phyloP scores from a whole-genome alignment of 1,140 invertebrate species.

The Drosophila yakuba region DNA sequence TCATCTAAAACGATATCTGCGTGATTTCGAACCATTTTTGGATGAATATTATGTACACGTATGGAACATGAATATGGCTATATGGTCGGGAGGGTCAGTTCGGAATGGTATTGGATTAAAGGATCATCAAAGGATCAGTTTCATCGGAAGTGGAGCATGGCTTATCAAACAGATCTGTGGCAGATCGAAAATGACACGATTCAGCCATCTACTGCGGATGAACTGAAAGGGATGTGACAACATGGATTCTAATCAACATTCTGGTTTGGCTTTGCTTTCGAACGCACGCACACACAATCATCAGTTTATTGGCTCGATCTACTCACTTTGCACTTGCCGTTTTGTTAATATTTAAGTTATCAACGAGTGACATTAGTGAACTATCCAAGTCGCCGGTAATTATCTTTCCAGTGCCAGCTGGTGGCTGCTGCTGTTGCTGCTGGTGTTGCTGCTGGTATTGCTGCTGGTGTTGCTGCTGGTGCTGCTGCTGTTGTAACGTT shows the following conservation, averaged over 20 bases:
- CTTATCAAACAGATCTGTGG: conserved; percentile 5
- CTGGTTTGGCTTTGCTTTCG: conserved; percentile 28
- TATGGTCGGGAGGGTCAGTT: conserved; percentile 6
- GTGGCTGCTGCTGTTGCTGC: conserved; percentile 85
- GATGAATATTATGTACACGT: conserved; percentile 56
- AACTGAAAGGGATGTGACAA: conserved; percentile 21
- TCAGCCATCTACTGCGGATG: conserved; percentile 16
- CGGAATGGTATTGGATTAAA: conserved; percentile 13
- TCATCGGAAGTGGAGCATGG: conserved; percentile 4
- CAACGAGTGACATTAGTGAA: conserved; percentile 94
- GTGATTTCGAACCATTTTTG: conserved; percentile 53
- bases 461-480: conserved; percentile 80
- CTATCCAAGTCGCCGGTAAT: conserved; percentile 96
- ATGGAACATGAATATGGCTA: conserved; percentile 60
- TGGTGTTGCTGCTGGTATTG: conserved; percentile 75
- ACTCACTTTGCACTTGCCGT: conserved; percentile 90
- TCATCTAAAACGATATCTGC: conserved; percentile 47
- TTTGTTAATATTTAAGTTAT: conserved; percentile 96
- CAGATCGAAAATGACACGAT: neutral
- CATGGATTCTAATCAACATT: conserved; percentile 23
- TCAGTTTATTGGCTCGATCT: conserved; percentile 33
- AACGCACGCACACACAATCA: conserved; percentile 49
- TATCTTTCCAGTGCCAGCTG: conserved; percentile 88
- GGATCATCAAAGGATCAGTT: conserved; percentile 11
- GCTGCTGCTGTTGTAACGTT: conserved; percentile 78